Evolutionary conservation across 2,113 vertebrate genomes (phyloP).

Genomic region (Corynorhinus townsendii): DNA sequence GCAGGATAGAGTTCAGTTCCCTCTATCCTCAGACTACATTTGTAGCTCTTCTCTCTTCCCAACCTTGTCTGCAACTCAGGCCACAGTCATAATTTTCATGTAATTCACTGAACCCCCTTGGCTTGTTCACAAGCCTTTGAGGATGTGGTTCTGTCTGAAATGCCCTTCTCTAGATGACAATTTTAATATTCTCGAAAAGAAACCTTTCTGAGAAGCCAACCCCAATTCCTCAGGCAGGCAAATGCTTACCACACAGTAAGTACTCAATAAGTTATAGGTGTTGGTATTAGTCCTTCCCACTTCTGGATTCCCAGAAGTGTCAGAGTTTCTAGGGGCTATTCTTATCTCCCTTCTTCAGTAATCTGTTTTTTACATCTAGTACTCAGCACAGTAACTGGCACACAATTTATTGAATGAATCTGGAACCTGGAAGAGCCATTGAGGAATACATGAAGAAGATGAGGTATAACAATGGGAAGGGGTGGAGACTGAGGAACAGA

Average conservation of each 20-base stretch:
- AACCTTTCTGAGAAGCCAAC: neutral
- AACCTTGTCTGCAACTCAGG: neutral
- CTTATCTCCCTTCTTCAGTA: neutral
- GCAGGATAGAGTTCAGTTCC: neutral
- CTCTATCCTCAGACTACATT: neutral
- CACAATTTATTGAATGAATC: neutral
- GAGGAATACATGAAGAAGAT: neutral
- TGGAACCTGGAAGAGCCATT: neutral
- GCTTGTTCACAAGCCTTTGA: neutral
- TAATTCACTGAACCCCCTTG: neutral
- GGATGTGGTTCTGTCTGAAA: neutral
- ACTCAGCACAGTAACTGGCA: neutral
- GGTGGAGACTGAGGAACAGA: rapidly evolving
- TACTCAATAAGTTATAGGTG: neutral
- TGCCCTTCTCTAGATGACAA: neutral
- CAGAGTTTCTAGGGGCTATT: neutral
- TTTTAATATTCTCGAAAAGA: neutral
- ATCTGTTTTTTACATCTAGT: neutral
- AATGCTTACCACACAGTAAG: neutral
- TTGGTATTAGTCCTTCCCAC: neutral
- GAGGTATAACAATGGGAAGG: neutral
- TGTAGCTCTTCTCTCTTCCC: neutral
- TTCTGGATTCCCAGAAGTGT: neutral
- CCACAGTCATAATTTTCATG: neutral
- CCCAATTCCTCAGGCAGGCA: neutral